A percentile compares a stretch with the other conserved stretches of the same genome.
phyloP scores from a whole-genome alignment of 1,140 invertebrate genomes.

The Mamestra configurata region DNA sequence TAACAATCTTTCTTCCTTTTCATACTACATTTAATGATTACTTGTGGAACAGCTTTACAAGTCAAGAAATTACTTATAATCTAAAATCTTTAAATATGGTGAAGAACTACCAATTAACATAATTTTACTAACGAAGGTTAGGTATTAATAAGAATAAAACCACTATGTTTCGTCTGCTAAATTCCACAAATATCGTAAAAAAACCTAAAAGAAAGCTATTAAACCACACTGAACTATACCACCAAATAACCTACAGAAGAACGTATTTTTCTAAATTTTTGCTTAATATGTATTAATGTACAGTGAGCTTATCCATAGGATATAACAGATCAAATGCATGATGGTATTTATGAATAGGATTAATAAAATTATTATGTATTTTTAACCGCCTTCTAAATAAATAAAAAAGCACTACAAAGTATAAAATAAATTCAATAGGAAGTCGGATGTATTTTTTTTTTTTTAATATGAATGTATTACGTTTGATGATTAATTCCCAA shows the following conservation, averaged over 20 bases:
- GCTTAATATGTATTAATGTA: conserved; percentile 4
- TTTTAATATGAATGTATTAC: too few species aligned
- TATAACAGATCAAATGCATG: background rate
- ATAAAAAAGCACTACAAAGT: too few species aligned
- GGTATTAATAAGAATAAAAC: background rate
- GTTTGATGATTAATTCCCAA: too few species aligned
- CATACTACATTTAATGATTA: too few species aligned
- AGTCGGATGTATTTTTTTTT: too few species aligned
- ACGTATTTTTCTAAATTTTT: background rate
- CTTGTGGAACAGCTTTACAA: too few species aligned
- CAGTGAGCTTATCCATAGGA: background rate
- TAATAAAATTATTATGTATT: background rate
- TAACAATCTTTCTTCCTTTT: too few species aligned
- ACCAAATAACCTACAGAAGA: background rate
- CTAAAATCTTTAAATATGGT: too few species aligned
- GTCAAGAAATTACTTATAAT: too few species aligned
- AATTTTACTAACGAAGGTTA: background rate
- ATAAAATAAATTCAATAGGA: too few species aligned
- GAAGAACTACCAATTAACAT: background rate
- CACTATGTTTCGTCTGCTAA: background rate
- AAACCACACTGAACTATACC: background rate
- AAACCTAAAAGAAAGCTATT: background rate
- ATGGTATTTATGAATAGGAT: background rate
- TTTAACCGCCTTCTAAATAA: too few species aligned
- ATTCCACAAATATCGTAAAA: background rate